Base-by-base conservation (phyloP, 2,113 vertebrate genomes). In the Campylomormyrus tamandua region DNA sequence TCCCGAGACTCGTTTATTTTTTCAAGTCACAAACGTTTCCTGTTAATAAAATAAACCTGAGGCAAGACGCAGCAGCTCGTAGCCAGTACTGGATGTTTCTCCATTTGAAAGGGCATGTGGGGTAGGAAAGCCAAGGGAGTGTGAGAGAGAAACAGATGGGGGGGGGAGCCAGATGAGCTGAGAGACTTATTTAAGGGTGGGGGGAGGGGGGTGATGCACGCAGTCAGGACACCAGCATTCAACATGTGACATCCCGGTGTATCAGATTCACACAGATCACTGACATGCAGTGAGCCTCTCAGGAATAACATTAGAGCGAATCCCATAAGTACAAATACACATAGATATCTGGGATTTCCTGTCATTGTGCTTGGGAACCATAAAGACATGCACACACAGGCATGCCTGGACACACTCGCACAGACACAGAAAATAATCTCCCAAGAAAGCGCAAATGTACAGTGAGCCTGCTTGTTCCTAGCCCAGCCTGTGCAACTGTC, bases 31-130 rank as follows among this genome's bases (percentile, higher is more conserved):
- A 53, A 87, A 87, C 3, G 50, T 87, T 87, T 87, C 85, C 85
- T 15, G 50, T 56, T 87, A 87, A 53, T 56, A 87, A 52, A 87
- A 53, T 87, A 87, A 87, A 21, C 13, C 27, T 87, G 85, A 87
- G 27, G 24, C 48, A 21, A 53, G 5, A 87, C 31, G 35, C 13
- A 35, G 5, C 7, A 8, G 85, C 31, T 17, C 27, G 31, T 19
- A 39, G 4, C 15, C 49, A 7, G 24, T 39, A 8, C 83, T 84
- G 7, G 27, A 19, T 53, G 85, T 27, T 8, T 87, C 48, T 87
- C 31, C 50, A 0, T 53, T 39, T 27, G 10, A 87, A 53, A 53
- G 27, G 45, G 10, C 27, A 35, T 50, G 5, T 53, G 3, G 15
- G 48, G 48, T 19, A 24, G 45, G 10, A 58, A 70, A 42, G 24